These are phyloP conservation scores for Drosophila arizonae DNA, from an alignment of 1,140 invertebrate species.

Conservation along the genomic window DNA sequence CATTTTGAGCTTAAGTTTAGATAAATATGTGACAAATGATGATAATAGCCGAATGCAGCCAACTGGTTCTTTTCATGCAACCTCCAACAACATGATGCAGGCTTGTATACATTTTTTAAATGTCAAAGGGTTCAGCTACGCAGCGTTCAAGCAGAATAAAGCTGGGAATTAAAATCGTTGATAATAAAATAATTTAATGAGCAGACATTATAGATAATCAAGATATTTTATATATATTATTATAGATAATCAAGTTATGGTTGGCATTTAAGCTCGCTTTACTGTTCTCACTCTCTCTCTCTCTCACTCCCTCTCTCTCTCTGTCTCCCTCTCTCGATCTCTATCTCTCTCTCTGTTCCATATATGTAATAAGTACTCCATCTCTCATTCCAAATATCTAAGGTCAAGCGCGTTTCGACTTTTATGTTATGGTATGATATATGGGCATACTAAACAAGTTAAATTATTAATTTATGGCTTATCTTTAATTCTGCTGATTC, in stretches of 20 bases:
- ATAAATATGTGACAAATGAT: slow-evolving; percentile 62
- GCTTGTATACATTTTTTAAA: slow-evolving; percentile 21
- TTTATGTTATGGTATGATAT: slow-evolving; percentile 39
- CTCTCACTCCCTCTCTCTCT: background rate
- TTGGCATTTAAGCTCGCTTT: background rate
- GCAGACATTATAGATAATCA: background rate
- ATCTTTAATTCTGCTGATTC: slow-evolving; percentile 23
- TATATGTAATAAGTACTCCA: slow-evolving; percentile 10
- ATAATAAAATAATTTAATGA: background rate
- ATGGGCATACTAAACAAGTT: slow-evolving; percentile 44
- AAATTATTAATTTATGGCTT: slow-evolving; percentile 47
- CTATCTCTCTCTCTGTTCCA: slow-evolving; percentile 5
- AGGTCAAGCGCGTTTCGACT: slow-evolving; percentile 36
- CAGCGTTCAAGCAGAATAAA: background rate
- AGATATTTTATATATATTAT: background rate
- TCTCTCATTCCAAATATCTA: slow-evolving; percentile 12
- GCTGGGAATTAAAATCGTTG: background rate
- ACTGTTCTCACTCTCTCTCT: background rate
- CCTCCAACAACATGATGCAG: background rate
- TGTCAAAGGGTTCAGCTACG: slow-evolving; percentile 52
- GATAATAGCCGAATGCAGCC: slow-evolving; percentile 39
- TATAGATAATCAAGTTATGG: background rate
- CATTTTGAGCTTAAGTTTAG: slow-evolving; percentile 53
- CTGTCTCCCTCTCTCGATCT: too few relatives aligned
- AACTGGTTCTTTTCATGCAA: slow-evolving; percentile 23